A percentile compares a stretch with the other conserved stretches of the same genome.
These are phyloP conservation scores for Hestina assimilis DNA, from an alignment of 1,140 invertebrate species.

Conservation along the genomic window DNA sequence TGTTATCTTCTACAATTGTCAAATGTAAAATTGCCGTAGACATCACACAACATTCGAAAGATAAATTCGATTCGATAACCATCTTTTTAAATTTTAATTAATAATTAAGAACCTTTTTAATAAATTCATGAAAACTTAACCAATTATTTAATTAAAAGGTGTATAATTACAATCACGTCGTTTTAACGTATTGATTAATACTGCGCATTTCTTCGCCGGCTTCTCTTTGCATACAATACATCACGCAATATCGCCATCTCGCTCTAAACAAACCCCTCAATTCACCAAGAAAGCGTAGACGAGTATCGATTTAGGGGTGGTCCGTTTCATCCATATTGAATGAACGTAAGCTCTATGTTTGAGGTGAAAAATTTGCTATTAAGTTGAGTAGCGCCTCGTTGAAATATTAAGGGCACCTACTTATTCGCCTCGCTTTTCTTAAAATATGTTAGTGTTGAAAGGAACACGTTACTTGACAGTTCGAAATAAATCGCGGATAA, in stretches of 20 bases:
- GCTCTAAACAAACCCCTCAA: slow-evolving; percentile 21
- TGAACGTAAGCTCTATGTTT: slow-evolving; percentile 26
- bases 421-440: not conserved
- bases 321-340: slow-evolving; percentile 36
- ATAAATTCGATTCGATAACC: too few relatives aligned
- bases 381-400: slow-evolving; percentile 3
- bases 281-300: slow-evolving; percentile 15
- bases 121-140: too few relatives aligned
- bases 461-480: too few relatives aligned
- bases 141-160: too few relatives aligned
- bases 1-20: too few relatives aligned
- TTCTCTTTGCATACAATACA: slow-evolving; percentile 16
- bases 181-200: slow-evolving; percentile 5
- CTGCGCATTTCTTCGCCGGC: slow-evolving; percentile 21
- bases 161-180: too few relatives aligned
- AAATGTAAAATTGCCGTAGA: too few relatives aligned
- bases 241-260: slow-evolving; percentile 18
- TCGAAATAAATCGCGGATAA: too few relatives aligned
- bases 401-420: slow-evolving; percentile 15
- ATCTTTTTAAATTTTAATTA: too few relatives aligned
- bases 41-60: too few relatives aligned
- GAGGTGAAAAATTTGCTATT: slow-evolving; percentile 29
- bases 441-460: too few relatives aligned
- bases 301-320: slow-evolving; percentile 26
- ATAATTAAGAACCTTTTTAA: too few relatives aligned